phyloP scores from a whole-genome alignment of 2,113 vertebrate species.

The Dromas ardeola region DNA sequence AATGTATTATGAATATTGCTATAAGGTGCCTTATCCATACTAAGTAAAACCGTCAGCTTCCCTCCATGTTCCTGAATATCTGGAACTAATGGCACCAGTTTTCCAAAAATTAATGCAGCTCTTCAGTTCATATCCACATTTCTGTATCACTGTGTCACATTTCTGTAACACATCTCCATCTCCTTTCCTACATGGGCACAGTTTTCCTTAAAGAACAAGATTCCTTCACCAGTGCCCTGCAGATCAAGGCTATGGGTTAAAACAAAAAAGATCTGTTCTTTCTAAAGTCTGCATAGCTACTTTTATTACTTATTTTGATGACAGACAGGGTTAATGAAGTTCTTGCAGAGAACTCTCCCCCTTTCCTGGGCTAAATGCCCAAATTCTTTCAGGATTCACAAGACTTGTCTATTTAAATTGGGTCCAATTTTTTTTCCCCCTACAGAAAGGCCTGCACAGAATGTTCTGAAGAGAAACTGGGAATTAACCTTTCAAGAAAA shows the following conservation, averaged over 20 bases:
- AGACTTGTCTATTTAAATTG: slow-evolving; percentile 74
- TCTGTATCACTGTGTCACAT: fast-evolving
- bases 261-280: neutral
- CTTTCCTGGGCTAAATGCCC: slow-evolving; percentile 79
- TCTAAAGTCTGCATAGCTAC: neutral
- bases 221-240: neutral
- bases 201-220: neutral
- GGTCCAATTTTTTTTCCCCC: slow-evolving; percentile 44
- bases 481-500: slow-evolving; percentile 54
- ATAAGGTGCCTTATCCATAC: neutral
- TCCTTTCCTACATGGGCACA: neutral
- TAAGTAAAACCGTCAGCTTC: neutral
- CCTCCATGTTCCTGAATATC: neutral
- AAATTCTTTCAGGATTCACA: slow-evolving; percentile 82
- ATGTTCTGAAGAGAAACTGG: slow-evolving; percentile 59
- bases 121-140: fast-evolving
- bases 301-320: slow-evolving; percentile 33
- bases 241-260: neutral
- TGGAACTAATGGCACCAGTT: neutral
- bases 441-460: slow-evolving; percentile 63
- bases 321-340: slow-evolving; percentile 73
- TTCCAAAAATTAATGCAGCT: neutral
- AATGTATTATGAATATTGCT: neutral
- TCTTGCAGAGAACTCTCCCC: slow-evolving; percentile 75
- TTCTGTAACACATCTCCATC: neutral